Base-by-base conservation (phyloP, 2,113 vertebrate species). In the Neomonachus schauinslandi region DNA sequence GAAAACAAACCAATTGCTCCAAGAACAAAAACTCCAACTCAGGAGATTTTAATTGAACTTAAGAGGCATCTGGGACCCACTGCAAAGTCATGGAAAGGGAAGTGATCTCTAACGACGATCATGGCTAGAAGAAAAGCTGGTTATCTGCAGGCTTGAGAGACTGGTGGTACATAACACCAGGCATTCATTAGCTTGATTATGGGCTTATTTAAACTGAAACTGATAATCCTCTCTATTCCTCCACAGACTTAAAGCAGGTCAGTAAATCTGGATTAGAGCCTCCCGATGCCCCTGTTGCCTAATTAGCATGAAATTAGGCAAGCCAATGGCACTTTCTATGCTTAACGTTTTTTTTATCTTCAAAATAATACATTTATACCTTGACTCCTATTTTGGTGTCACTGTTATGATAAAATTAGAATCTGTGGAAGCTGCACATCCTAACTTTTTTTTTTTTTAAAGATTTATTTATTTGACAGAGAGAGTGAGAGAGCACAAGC, bases 1-100 rank as follows among this genome's bases (percentile, higher is more conserved):
- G 15, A 76, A 91, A 87, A 83, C 89, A 28, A 67, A 65, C 7
- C 10, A 31, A 22, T 61, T 55, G 39, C 24, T 53, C 57, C 57
- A 79, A 63, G 49, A 55, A 7, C 9, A 28, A 36, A 87, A 92
- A 59, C 77, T 82, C 28, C 65, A 67, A 26, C 15, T 74, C 31
- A 39, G 89, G 74, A 92, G 33, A 26, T 55, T 94, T 87, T 81
- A 42, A 88, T 11, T 81, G 69, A 16, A 84, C 81, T 28, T 55
- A 86, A 88, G 33, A 71, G 94, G 31, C 83, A 74, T 6, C 33
- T 95, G 65, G 46, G 69, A 79, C 46, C 49, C 22, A 19, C 15
- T 26, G 12, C 11, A 31, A 65, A 28, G 33, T 8, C 6, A 0
- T 2, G 5, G 61, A 67, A 53, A 77, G 36, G 39, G 31, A 80